A percentile compares a stretch with the other conserved stretches of the same genome.
These are phyloP conservation scores for Escarpia spicata DNA, from an alignment of 2,888 invertebrate species.

Conservation along the genomic window DNA sequence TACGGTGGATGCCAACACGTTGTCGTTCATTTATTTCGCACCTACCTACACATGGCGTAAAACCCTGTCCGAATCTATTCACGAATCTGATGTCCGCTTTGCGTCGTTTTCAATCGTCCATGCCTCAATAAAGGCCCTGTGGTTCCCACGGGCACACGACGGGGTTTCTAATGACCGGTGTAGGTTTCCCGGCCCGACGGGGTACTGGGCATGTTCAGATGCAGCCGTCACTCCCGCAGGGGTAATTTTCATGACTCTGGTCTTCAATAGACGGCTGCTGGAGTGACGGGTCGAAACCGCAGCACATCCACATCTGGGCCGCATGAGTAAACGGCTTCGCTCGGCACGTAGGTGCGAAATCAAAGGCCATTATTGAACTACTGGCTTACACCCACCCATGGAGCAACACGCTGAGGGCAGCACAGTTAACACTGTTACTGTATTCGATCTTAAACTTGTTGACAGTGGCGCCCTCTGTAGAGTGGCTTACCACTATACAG, in stretches of 20 bases:
- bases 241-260: background rate
- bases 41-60: background rate
- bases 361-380: background rate
- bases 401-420: background rate
- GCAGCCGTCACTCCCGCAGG: background rate
- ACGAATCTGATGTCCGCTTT: background rate
- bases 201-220: background rate
- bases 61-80: background rate
- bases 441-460: too few species aligned
- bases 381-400: too few species aligned
- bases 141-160: background rate
- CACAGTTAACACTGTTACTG: background rate
- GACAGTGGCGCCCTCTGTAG: background rate
- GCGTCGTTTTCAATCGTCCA: background rate
- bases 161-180: conserved; percentile 13
- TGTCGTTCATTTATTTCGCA: background rate
- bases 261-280: background rate
- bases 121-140: background rate
- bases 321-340: background rate
- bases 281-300: background rate
- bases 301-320: background rate
- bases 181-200: conserved; percentile 16
- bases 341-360: background rate
- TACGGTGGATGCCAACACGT: background rate
- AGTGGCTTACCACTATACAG: too few species aligned